Evolutionary conservation across 2,113 vertebrate species (phyloP).

Genomic region (Scytalopus superciliaris): DNA sequence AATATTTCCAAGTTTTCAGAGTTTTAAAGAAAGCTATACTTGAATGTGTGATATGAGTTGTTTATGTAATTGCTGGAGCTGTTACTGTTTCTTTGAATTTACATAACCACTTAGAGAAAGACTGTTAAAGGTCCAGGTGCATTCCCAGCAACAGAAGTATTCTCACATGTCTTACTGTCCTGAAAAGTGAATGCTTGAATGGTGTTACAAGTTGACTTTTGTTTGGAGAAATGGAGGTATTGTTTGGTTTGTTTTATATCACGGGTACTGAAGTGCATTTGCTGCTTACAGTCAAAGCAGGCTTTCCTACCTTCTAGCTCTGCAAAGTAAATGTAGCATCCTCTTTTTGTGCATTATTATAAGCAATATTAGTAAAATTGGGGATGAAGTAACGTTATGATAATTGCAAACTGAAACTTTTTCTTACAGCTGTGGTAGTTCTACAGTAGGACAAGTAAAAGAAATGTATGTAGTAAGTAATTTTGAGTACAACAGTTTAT

Average conservation of each 20-base stretch:
- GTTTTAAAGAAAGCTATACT: background rate
- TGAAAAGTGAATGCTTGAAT: background rate
- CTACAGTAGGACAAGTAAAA: background rate
- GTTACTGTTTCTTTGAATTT: background rate
- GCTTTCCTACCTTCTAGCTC: background rate
- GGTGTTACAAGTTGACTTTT: background rate
- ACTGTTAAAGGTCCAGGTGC: background rate
- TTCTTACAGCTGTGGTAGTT: background rate
- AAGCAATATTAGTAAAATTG: background rate
- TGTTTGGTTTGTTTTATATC: background rate
- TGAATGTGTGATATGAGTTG: background rate
- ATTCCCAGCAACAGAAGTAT: background rate
- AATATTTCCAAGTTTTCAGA: background rate
- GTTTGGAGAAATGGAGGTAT: background rate
- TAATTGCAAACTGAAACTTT: background rate
- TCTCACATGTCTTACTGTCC: background rate
- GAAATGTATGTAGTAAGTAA: background rate
- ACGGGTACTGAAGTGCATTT: background rate
- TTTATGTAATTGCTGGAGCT: background rate
- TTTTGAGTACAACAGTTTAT: background rate
- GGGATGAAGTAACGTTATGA: background rate
- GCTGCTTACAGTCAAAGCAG: background rate
- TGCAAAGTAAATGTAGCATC: background rate
- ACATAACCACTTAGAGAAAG: background rate
- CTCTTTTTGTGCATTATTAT: background rate